phyloP scores from a whole-genome alignment of 1,140 invertebrate species.

The Cherax quadricarinatus region DNA sequence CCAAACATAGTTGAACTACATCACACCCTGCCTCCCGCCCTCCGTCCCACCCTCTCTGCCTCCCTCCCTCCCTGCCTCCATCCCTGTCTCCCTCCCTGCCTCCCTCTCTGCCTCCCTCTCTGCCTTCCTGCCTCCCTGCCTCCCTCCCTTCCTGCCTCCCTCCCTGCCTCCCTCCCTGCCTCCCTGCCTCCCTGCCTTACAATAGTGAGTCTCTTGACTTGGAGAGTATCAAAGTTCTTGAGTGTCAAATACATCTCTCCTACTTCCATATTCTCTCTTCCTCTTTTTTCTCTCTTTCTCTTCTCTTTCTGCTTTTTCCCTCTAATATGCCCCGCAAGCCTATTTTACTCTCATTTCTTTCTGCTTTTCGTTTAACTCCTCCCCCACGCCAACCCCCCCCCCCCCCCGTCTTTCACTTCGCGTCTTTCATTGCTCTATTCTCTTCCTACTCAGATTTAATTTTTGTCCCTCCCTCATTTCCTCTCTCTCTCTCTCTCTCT shows the following conservation, averaged over 20 bases:
- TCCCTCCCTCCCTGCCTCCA: too few species aligned
- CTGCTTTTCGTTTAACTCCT: background rate
- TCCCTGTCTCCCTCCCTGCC: too few species aligned
- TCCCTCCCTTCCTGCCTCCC: too few species aligned
- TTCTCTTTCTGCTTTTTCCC: background rate
- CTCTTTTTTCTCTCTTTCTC: background rate
- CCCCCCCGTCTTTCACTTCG: background rate
- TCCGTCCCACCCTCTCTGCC: too few species aligned
- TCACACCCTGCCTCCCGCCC: background rate
- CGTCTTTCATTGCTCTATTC: background rate
- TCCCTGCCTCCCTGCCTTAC: background rate
- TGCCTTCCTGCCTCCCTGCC: too few species aligned
- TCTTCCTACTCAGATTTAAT: background rate
- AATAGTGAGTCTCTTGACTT: too few species aligned
- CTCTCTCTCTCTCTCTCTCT: too few species aligned
- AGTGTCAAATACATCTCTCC: background rate
- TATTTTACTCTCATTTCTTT: background rate
- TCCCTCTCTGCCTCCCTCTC: too few species aligned
- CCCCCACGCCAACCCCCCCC: background rate
- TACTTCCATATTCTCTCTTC: background rate
- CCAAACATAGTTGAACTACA: too few species aligned
- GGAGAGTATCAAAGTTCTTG: too few species aligned
- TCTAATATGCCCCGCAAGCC: background rate
- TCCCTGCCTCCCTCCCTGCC: background rate
- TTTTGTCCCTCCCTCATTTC: too few species aligned